Evolutionary conservation across 1,140 invertebrate genomes (phyloP).

Genomic region (Papilio dardanus): DNA sequence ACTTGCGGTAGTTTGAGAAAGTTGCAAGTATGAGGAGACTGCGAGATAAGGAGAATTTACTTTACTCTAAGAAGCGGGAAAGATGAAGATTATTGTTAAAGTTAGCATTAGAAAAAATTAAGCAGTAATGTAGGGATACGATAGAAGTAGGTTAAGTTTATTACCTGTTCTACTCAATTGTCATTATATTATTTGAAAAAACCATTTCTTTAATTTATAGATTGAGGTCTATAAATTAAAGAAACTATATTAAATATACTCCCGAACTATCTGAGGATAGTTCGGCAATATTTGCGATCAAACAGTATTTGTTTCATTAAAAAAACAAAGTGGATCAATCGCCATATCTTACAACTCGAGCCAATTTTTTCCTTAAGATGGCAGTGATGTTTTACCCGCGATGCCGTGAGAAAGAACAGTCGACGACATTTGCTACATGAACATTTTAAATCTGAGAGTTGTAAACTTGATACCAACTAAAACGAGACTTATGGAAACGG

Average conservation of each 20-base stretch:
- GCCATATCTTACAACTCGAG: constrained; percentile 38
- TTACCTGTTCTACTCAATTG: background rate
- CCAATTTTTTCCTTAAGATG: constrained; percentile 49
- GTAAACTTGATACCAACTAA: constrained; percentile 43
- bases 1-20: constrained; percentile 54
- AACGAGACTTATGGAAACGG: constrained; percentile 45
- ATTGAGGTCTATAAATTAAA: too few relatives aligned
- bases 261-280: too few relatives aligned
- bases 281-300: too few relatives aligned
- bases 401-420: constrained; percentile 67
- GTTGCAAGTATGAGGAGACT: constrained; percentile 37
- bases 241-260: too few relatives aligned
- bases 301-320: too few relatives aligned
- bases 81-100: background rate
- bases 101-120: background rate
- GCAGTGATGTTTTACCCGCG: constrained; percentile 58
- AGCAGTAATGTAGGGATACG: too few relatives aligned
- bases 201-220: too few relatives aligned
- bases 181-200: background rate
- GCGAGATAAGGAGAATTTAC: constrained; percentile 14
- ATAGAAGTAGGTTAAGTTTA: too few relatives aligned
- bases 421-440: constrained; percentile 64
- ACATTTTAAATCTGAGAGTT: constrained; percentile 57
- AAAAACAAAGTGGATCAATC: too few relatives aligned
- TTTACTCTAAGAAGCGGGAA: background rate